phyloP scores from a whole-genome alignment of 2,797 vertebrate species.

The Hydrocynus forskahlii region DNA sequence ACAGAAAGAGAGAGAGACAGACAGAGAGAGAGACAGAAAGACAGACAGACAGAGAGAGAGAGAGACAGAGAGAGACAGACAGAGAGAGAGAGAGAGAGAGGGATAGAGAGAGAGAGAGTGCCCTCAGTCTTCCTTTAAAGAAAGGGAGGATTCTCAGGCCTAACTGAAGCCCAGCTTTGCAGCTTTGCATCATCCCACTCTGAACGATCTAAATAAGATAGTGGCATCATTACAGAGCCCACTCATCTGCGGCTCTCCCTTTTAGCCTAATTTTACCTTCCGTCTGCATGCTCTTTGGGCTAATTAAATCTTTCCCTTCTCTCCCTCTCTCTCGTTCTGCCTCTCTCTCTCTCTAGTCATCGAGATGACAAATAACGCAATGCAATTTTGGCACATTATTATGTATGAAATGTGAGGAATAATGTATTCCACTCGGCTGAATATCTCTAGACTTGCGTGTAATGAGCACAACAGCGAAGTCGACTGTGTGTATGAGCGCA shows the following conservation, averaged over 20 bases:
- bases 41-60: not conserved
- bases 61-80: not conserved
- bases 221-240: slow-evolving; percentile 71
- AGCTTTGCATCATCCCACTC: slow-evolving; percentile 63
- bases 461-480: slow-evolving; percentile 64
- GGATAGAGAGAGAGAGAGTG: not conserved
- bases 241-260: slow-evolving; percentile 65
- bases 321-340: slow-evolving; percentile 31
- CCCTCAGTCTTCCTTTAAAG: slow-evolving; percentile 7
- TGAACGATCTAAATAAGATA: slow-evolving; percentile 78
- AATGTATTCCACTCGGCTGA: slow-evolving; percentile 73
- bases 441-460: slow-evolving; percentile 65
- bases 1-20: no score
- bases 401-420: slow-evolving; percentile 74
- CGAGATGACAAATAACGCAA: slow-evolving; percentile 74
- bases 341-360: slow-evolving; percentile 60
- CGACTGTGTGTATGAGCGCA: slow-evolving; percentile 20
- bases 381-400: slow-evolving; percentile 74
- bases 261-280: slow-evolving; percentile 74
- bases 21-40: not conserved
- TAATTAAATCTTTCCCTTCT: slow-evolving; percentile 71
- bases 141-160: not conserved
- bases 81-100: not conserved
- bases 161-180: slow-evolving; percentile 36
- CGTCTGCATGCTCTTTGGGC: slow-evolving; percentile 73